Conservation (phyloP, 2,113 vertebrate species). For the Calonectris borealis region DNA sequence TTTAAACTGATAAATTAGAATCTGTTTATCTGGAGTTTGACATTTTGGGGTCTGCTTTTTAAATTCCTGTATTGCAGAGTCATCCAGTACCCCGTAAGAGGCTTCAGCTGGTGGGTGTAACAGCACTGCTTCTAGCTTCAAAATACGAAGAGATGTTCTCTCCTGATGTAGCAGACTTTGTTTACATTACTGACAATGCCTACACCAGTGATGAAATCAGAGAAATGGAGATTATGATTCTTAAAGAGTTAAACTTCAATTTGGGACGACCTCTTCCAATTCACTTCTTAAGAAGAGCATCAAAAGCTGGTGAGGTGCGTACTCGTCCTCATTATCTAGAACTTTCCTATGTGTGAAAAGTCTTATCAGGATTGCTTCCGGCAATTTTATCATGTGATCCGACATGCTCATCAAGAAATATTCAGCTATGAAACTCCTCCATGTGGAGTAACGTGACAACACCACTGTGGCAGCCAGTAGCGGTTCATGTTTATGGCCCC, state of each 20-base stretch:
- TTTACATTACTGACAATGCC: conserved; percentile 91
- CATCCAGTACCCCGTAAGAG: conserved; percentile 84
- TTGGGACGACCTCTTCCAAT: conserved; percentile 90
- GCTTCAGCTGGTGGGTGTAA: conserved; percentile 90
- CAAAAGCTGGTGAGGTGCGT: conserved; percentile 88
- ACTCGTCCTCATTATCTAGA: not conserved
- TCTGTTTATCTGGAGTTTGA: not conserved
- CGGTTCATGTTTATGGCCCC: accelerated
- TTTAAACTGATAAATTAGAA: not conserved
- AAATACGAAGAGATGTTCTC: conserved; percentile 93
- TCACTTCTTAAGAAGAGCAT: conserved; percentile 91
- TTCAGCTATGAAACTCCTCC: not conserved
- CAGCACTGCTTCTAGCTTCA: conserved; percentile 88
- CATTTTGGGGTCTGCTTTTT: not conserved
- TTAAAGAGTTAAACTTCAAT: conserved; percentile 83
- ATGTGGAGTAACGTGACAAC: not conserved
- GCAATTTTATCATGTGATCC: not conserved
- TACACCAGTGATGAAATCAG: conserved; percentile 84
- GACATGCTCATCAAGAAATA: not conserved
- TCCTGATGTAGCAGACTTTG: conserved; percentile 87
- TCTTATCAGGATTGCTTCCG: not conserved
- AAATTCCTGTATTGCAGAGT: conserved; percentile 66
- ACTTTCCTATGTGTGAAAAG: not conserved
- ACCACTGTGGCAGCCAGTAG: not conserved
- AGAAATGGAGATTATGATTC: conserved; percentile 87